Evolutionary conservation across 2,888 invertebrate genomes (phyloP).

Genomic region (Calliopum simillimum): DNA sequence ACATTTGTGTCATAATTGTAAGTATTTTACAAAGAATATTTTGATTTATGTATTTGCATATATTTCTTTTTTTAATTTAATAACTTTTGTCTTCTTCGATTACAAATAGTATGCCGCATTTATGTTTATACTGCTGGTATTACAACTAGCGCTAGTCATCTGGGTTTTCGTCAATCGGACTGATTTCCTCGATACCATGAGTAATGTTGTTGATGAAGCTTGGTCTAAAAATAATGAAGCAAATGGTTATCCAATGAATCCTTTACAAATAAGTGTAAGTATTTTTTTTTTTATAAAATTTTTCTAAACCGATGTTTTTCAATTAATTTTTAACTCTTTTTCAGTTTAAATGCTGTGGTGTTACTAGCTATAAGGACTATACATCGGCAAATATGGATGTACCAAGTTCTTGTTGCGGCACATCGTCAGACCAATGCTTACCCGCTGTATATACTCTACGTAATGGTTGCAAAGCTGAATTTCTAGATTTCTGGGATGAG

Average conservation of each 20-base stretch:
- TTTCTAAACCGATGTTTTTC: too few species aligned
- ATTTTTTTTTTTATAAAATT: too few species aligned
- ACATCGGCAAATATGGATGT: too few species aligned
- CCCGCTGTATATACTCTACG: too few species aligned
- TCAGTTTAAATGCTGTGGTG: too few species aligned
- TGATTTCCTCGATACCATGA: slow-evolving; percentile 69
- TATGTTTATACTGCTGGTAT: slow-evolving; percentile 76
- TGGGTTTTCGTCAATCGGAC: slow-evolving; percentile 75
- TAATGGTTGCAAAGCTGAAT: too few species aligned
- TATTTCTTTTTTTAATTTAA: too few species aligned
- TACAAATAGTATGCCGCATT: slow-evolving; percentile 75
- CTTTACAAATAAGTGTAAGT: slow-evolving; percentile 54
- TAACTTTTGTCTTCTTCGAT: background rate
- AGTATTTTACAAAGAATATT: background rate
- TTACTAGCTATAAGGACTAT: too few species aligned
- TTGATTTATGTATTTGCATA: background rate
- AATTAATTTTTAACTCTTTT: too few species aligned
- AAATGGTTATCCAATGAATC: slow-evolving; percentile 54
- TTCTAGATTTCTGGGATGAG: too few species aligned
- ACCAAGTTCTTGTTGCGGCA: too few species aligned
- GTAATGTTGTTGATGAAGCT: slow-evolving; percentile 68
- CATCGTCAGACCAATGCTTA: too few species aligned
- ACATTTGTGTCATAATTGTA: background rate
- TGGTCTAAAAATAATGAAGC: slow-evolving; percentile 48
- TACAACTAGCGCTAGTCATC: slow-evolving; percentile 78